Evolutionary conservation across 2,888 invertebrate species (phyloP).

Genomic region (Catocala fraxini): DNA sequence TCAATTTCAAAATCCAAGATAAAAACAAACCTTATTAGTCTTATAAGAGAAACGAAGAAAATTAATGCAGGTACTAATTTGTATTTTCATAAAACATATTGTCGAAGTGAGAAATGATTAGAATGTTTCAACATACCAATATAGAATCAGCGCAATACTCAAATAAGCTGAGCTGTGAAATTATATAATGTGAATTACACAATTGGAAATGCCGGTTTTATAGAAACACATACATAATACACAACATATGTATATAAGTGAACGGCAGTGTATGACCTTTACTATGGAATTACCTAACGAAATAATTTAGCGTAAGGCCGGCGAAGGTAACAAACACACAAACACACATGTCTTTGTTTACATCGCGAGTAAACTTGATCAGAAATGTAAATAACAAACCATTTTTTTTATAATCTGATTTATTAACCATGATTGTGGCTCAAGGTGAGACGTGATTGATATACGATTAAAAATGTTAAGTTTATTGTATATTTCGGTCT

Average conservation of each 20-base stretch:
- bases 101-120: neutral
- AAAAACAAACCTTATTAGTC: too few relatives aligned
- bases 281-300: constrained; percentile 25
- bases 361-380: constrained; percentile 3
- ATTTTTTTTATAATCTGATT: too few relatives aligned
- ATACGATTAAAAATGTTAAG: too few relatives aligned
- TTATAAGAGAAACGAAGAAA: too few relatives aligned
- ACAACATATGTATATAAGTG: constrained; percentile 25
- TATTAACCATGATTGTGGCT: neutral
- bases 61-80: too few relatives aligned
- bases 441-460: neutral
- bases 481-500: too few relatives aligned
- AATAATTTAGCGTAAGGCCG: constrained; percentile 6
- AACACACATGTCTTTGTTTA: constrained; percentile 18
- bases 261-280: constrained; percentile 46
- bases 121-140: neutral
- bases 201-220: constrained; percentile 23
- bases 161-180: constrained; percentile 7
- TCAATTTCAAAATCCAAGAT: too few relatives aligned
- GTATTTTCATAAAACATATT: too few relatives aligned
- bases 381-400: neutral
- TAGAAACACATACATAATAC: constrained; percentile 27
- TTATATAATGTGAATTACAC: constrained; percentile 44
- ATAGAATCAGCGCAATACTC: neutral
- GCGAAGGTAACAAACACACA: neutral